Evolutionary conservation across 2,797 vertebrate genomes (phyloP).

Genomic region (Thamnophis elegans): DNA sequence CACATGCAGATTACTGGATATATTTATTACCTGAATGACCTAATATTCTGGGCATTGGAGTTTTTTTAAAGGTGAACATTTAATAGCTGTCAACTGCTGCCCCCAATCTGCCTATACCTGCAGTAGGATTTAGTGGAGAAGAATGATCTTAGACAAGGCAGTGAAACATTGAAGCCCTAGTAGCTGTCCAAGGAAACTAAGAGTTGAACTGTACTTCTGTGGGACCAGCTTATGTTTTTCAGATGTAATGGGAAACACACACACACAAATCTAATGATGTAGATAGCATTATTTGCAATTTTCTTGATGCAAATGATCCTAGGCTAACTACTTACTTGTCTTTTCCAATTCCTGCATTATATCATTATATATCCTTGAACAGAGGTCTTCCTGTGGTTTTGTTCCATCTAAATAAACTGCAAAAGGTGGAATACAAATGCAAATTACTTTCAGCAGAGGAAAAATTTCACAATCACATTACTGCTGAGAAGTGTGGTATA

Average conservation of each 20-base stretch:
- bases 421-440: constrained; percentile 12
- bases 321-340: constrained; percentile 66
- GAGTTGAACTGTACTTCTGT: neutral
- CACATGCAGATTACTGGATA: neutral
- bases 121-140: too few species aligned
- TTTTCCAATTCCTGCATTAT: constrained; percentile 72
- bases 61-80: neutral
- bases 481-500: neutral
- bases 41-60: neutral
- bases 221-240: neutral
- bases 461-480: neutral
- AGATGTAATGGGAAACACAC: too few species aligned
- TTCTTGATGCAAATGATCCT: neutral
- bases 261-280: neutral
- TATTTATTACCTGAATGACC: neutral
- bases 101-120: too few species aligned
- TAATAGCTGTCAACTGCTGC: neutral
- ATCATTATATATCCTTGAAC: constrained; percentile 75
- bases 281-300: neutral
- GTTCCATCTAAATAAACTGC: constrained; percentile 87
- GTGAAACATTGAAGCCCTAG: neutral
- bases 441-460: neutral
- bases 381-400: constrained; percentile 79
- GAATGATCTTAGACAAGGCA: neutral
- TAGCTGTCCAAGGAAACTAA: neutral